phyloP scores from a whole-genome alignment of 2,797 vertebrate species.

The Semaprochilodus insignis region DNA sequence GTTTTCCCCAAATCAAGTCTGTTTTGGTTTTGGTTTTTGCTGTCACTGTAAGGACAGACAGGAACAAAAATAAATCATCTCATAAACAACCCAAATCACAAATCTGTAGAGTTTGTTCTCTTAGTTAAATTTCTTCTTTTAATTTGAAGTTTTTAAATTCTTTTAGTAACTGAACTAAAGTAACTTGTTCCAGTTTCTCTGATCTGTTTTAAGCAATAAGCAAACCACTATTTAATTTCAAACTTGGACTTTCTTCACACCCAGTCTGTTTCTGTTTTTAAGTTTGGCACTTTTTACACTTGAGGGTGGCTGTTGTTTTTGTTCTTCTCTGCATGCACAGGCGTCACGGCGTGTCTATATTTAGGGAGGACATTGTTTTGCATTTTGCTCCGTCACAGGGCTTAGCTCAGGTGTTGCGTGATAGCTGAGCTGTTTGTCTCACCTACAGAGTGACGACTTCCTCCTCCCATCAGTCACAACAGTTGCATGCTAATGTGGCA shows the following conservation, averaged over 20 bases:
- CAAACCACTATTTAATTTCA: background rate
- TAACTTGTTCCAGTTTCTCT: background rate
- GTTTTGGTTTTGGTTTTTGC: conserved; percentile 33
- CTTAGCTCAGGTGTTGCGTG: conserved; percentile 29
- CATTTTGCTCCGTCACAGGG: background rate
- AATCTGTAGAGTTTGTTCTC: background rate
- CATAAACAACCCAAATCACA: conserved; percentile 25
- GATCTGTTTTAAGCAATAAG: background rate
- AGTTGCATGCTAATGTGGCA: conserved; percentile 13
- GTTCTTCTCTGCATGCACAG: background rate
- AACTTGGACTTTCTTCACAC: background rate
- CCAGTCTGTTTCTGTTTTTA: background rate
- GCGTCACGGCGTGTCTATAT: conserved; percentile 6
- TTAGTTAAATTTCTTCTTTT: no score
- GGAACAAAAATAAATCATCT: conserved; percentile 17
- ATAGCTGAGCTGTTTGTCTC: conserved; percentile 23
- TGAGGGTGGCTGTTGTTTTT: background rate
- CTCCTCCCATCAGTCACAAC: conserved; percentile 21
- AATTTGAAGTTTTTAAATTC: background rate
- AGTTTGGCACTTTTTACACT: background rate
- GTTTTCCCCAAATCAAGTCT: conserved; percentile 29
- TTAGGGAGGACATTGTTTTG: conserved; percentile 21
- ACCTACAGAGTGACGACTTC: background rate
- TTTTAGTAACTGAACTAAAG: background rate
- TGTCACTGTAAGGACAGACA: conserved; percentile 24